A percentile compares a stretch with the other conserved stretches of the same genome.
phyloP scores from a whole-genome alignment of 2,888 invertebrate genomes.

The Hedychridium roseum region DNA sequence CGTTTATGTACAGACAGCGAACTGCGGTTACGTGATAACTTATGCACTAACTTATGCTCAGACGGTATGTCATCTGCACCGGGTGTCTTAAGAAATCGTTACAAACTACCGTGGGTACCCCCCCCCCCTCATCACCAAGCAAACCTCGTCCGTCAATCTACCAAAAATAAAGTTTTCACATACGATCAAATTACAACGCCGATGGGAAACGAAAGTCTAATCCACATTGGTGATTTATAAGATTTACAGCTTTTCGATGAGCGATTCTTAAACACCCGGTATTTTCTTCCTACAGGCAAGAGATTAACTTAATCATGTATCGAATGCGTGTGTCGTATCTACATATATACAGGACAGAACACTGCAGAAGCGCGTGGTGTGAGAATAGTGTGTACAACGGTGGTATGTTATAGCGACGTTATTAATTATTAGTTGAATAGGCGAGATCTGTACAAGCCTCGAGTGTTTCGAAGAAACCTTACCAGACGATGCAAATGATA shows the following conservation, averaged over 20 bases:
- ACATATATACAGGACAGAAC: conserved; percentile 57
- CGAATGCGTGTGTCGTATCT: conserved; percentile 50
- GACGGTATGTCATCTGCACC: conserved; percentile 25
- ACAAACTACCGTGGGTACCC: no score
- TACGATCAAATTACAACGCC: no score
- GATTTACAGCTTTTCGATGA: no score
- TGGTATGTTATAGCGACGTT: conserved; percentile 34
- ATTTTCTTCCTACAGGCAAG: conserved; percentile 24
- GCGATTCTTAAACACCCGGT: conserved; percentile 28
- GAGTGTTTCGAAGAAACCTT: conserved; percentile 4
- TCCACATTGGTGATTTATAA: no score
- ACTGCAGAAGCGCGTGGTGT: conserved; percentile 50
- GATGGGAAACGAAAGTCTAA: no score
- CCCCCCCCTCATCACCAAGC: no score
- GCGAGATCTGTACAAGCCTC: conserved; percentile 28
- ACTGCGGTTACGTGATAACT: conserved; percentile 39
- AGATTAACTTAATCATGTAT: conserved; percentile 44
- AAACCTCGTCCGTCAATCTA: no score
- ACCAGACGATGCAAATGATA: no score
- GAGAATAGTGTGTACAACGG: conserved; percentile 28
- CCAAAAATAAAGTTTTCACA: no score
- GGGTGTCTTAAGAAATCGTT: no score
- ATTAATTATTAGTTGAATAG: conserved; percentile 36
- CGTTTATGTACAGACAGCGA: conserved; percentile 40
- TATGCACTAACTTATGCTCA: conserved; percentile 32